phyloP scores from a whole-genome alignment of 2,113 vertebrate species.

The Polypterus senegalus region DNA sequence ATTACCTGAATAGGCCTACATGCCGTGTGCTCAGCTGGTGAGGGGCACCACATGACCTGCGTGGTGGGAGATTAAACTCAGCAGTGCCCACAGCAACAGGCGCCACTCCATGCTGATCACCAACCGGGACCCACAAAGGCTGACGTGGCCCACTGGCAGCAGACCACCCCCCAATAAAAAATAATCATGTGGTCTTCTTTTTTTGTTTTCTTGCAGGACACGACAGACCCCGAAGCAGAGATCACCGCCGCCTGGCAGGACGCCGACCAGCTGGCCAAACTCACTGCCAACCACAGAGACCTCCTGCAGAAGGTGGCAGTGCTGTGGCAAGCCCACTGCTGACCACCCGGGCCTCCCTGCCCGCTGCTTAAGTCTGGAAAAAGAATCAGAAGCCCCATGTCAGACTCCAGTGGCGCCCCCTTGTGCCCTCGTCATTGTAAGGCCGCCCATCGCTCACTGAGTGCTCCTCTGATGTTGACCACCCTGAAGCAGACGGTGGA shows the following conservation, averaged over 20 bases:
- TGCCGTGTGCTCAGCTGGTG: too few relatives aligned
- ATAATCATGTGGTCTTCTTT: not conserved
- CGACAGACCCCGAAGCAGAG: conserved; percentile 17
- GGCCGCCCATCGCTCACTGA: too few relatives aligned
- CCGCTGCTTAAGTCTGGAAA: too few relatives aligned
- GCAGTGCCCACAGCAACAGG: not conserved
- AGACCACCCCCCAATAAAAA: not conserved
- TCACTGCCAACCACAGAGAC: conserved; percentile 57
- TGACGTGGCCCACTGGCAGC: not conserved
- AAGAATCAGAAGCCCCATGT: too few relatives aligned
- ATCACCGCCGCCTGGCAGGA: conserved; percentile 60
- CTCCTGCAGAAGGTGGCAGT: conserved; percentile 49
- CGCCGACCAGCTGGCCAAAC: conserved; percentile 49
- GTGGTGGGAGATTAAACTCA: too few relatives aligned
- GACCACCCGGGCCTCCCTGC: conserved; percentile 18
- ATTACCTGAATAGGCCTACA: too few relatives aligned
- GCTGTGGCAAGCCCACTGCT: conserved; percentile 48
- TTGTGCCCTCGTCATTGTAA: too few relatives aligned
- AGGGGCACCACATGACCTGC: too few relatives aligned
- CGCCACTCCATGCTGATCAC: not conserved
- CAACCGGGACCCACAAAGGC: not conserved
- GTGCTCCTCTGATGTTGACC: too few relatives aligned
- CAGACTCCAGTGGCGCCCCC: too few relatives aligned
- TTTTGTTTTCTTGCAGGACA: conserved; percentile 32
- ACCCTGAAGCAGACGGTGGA: too few relatives aligned